A percentile compares a stretch with the other conserved stretches of the same genome.
Conservation (phyloP, 1,140 invertebrate genomes). For the Drosophila sulfurigaster region DNA sequence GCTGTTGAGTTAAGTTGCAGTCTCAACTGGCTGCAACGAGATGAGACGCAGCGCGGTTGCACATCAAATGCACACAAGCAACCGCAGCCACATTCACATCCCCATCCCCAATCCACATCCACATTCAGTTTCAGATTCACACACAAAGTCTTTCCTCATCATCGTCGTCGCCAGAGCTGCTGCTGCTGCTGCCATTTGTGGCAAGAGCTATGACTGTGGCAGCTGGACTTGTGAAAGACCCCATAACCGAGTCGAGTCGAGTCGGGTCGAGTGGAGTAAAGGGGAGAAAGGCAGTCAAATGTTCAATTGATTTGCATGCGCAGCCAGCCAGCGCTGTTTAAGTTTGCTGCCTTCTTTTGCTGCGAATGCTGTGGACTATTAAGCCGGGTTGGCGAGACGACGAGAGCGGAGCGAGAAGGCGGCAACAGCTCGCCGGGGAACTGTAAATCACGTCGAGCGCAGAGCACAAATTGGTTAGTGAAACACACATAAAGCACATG, state of each 20-base stretch:
- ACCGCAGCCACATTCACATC: conserved; percentile 6
- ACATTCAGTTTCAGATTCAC: not conserved
- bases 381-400: not conserved
- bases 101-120: conserved; percentile 10
- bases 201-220: not conserved
- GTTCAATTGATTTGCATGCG: conserved; percentile 80
- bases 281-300: conserved; percentile 41
- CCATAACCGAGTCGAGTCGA: no score
- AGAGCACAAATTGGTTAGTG: conserved; percentile 78
- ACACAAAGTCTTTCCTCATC: conserved; percentile 6
- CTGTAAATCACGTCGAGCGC: conserved; percentile 79
- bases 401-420: not conserved
- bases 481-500: conserved; percentile 38
- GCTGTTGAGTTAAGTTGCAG: conserved; percentile 57
- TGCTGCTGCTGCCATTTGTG: conserved; percentile 4
- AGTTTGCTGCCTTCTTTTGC: not conserved
- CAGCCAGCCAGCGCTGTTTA: conserved; percentile 26
- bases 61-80: conserved; percentile 58
- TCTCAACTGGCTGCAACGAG: conserved; percentile 44
- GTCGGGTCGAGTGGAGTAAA: not conserved
- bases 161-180: conserved; percentile 3
- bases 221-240: conserved; percentile 1
- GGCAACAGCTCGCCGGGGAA: conserved; percentile 73
- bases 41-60: conserved; percentile 51
- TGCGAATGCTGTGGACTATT: conserved; percentile 14